Base-by-base conservation (phyloP, 2,113 vertebrate species). In the Lophius piscatorius region DNA sequence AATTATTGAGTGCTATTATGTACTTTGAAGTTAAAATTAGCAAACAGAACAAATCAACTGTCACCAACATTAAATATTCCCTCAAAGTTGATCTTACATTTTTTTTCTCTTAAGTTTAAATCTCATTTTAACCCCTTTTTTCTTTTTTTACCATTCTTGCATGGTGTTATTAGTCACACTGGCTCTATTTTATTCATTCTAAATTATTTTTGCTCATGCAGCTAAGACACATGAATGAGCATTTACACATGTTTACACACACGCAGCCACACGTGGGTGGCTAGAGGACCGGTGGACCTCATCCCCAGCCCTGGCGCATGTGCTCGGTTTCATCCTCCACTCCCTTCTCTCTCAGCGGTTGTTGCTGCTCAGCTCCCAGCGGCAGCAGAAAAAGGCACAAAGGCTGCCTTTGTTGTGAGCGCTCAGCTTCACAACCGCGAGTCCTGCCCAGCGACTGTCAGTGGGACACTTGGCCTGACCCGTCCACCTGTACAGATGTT, bases 401-500 rank as follows among this genome's bases (percentile, higher is more conserved):
- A 82, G 64, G 64, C 69, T 58, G 56, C 51, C 66, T 87, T 86
- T 88, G 83, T 87, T 79, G 34, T 11, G 44, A 70, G 63, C 34
- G 33, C 61, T 46, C 48, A 56, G 61, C 62, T 52, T 47, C 49
- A 44, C 70, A 9, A 16, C 20, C 46, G 55, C 49, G 8, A 82
- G 59, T 51, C 23, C 46, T 57, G 42, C 63, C 71, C 63, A 63
- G 49, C 17, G 38, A 63, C 68, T 40, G 48, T 82, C 58, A 59
- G 51, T 14, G 51, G 70, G 52, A 63, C 69, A 63, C 28, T 23
- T 22, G 17, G 56, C 41, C 35, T 73, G 68, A 66, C 59, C 66
- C 22, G 74, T 80, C 73, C 82, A 88, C 81, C 84, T 87, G 70
- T 70, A 66, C 83, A 68, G 76, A 71, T 67, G 81, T 68, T 63